Base-by-base conservation (phyloP, 2,888 invertebrate species). In the Psococerastis gibbosa region DNA sequence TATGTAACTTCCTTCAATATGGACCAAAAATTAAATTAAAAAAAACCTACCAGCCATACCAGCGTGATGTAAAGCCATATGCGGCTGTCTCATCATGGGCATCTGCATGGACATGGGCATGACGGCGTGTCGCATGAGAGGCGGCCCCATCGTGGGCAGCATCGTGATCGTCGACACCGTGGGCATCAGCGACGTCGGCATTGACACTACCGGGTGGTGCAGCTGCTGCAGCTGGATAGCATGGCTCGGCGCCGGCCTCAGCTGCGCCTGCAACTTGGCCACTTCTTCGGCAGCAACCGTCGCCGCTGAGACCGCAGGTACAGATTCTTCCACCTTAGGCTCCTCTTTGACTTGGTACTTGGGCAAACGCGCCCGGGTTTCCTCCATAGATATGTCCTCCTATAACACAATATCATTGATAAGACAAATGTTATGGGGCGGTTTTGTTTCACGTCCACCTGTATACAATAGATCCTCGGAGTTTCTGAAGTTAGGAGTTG, bases 351-450 rank as follows among this genome's bases (percentile, higher is more conserved):
- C 8, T 34, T 70, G 69, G 58, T 87, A 87, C 55, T 76, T 77
- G 8, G 71, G 63, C 54, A 69, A 65, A 42, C 80, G 65, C 6
- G 85, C 78, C 42, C 80, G 67, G 51, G 83, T 72, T 63, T 89
- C 87, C 60, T 88, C 88, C 61, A 76, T 55, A 22, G 92, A 92
- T 43, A 89, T 75, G 61, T 91, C 89, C 60, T 94, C 92, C n/a
- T n/a, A n/a, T n/a, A n/a, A n/a, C n/a, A n/a, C n/a, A n/a, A n/a
- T n/a, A n/a, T n/a, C n/a, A n/a, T n/a, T n/a, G n/a, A n/a, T n/a
- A n/a, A n/a, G n/a, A n/a, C n/a, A n/a, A n/a, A n/a, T n/a, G n/a
- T n/a, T n/a, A n/a, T n/a, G n/a, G n/a, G n/a, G n/a, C n/a, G n/a
- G n/a, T n/a, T n/a, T n/a, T n/a, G n/a, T n/a, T n/a, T n/a, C n/a